phyloP scores from a whole-genome alignment of 2,113 vertebrate species.

The Mesitornis unicolor region DNA sequence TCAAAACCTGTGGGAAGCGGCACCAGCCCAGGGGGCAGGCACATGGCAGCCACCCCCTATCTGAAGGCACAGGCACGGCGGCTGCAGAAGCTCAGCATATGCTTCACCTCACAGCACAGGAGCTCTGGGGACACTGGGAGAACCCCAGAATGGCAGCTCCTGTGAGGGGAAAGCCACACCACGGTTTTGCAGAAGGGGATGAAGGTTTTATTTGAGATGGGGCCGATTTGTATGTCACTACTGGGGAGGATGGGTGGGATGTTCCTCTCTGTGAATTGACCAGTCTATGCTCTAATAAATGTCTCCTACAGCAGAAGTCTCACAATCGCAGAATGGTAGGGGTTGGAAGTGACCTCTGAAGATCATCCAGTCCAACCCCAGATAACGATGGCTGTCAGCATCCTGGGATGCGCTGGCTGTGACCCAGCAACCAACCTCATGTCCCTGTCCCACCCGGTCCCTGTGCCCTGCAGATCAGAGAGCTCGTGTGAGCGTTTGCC shows the following conservation, averaged over 20 bases:
- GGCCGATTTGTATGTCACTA: neutral
- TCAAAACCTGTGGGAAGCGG: neutral
- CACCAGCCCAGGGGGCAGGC: neutral
- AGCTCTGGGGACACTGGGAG: neutral
- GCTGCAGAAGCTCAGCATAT: neutral
- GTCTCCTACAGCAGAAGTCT: neutral
- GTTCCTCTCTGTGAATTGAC: neutral
- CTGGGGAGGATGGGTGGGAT: fast-evolving
- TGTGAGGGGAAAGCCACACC: neutral
- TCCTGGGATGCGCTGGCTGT: neutral
- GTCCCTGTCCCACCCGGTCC: neutral
- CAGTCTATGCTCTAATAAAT: neutral
- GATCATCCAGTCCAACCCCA: too few relatives aligned
- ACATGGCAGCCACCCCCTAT: fast-evolving
- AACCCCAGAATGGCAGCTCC: neutral
- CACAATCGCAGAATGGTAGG: too few relatives aligned
- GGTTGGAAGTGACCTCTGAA: too few relatives aligned
- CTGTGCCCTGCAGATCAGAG: neutral
- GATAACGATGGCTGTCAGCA: fast-evolving
- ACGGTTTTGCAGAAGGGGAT: neutral
- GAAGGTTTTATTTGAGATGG: neutral
- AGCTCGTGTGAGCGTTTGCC: neutral
- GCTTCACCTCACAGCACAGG: neutral
- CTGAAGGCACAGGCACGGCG: neutral
- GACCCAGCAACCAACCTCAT: neutral